A percentile compares a stretch with the other conserved stretches of the same genome.
Conservation (phyloP, 2,888 invertebrate species). For the Seira ritae region DNA sequence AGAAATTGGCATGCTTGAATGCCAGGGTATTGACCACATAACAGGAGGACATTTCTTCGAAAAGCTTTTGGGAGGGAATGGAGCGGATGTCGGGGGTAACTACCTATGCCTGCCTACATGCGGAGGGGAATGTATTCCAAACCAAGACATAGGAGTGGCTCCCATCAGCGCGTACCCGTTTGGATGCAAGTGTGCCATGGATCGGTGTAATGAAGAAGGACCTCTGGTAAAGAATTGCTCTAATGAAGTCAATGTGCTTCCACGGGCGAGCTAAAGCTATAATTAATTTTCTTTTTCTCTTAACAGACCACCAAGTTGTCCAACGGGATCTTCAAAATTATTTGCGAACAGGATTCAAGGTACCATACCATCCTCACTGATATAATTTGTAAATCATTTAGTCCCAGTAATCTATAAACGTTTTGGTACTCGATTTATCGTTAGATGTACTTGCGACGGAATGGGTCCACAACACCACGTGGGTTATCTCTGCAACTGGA, state of each 20-base stretch:
- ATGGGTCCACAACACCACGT: constrained; percentile 5
- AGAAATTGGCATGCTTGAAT: constrained; percentile 40
- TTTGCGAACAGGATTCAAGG: constrained; percentile 41
- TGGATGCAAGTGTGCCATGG: constrained; percentile 35
- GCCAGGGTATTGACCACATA: constrained; percentile 20
- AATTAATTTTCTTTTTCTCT: neutral
- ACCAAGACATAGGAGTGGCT: constrained; percentile 39
- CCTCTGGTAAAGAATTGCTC: constrained; percentile 24
- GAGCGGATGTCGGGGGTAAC: constrained; percentile 28
- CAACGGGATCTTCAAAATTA: constrained; percentile 21
- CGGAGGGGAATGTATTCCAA: constrained; percentile 36
- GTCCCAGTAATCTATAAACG: neutral
- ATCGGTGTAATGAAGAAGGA: constrained; percentile 28
- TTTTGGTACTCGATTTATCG: neutral
- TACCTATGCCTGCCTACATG: constrained; percentile 39
- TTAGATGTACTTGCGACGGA: constrained; percentile 37
- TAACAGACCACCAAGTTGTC: constrained; percentile 22
- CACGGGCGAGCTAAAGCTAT: no score
- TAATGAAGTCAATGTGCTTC: no score
- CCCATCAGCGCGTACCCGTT: constrained; percentile 34
- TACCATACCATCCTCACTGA: neutral
- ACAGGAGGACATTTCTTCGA: constrained; percentile 39
- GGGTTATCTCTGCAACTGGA: constrained; percentile 48
- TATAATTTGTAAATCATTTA: constrained; percentile 4
- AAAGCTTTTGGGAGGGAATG: constrained; percentile 12